Evolutionary conservation across 2,797 vertebrate genomes (phyloP).

Genomic region (Sebastes itinus): DNA sequence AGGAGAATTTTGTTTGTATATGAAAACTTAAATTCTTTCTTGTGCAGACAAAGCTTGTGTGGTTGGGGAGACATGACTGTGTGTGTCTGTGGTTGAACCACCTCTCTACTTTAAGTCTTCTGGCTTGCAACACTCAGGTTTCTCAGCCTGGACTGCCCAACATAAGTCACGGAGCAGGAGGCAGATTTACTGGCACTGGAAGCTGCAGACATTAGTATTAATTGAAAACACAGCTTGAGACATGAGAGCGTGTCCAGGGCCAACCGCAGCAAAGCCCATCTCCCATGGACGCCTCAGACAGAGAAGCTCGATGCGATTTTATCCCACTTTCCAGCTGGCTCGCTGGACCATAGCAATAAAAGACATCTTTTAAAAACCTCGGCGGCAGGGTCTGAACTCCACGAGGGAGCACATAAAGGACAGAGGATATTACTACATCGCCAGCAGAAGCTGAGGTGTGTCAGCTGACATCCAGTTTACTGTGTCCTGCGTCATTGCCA

Average conservation of each 20-base stretch:
- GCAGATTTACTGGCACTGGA: slow-evolving; percentile 61
- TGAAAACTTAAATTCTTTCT: no score
- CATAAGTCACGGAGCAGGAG: slow-evolving; percentile 32
- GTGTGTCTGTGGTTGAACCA: slow-evolving; percentile 4
- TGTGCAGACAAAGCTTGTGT: neutral
- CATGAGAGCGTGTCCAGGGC: slow-evolving; percentile 26
- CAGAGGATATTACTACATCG: neutral
- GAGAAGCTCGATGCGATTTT: slow-evolving; percentile 26
- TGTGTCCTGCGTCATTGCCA: neutral
- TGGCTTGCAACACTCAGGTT: slow-evolving; percentile 12
- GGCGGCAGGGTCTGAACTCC: neutral
- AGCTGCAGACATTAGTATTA: slow-evolving; percentile 64
- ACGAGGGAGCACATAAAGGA: neutral
- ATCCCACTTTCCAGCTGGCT: slow-evolving; percentile 50
- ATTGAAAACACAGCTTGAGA: slow-evolving; percentile 69
- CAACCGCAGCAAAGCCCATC: slow-evolving; percentile 37
- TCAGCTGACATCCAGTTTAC: neutral
- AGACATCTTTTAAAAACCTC: slow-evolving; percentile 14
- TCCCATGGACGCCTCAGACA: slow-evolving; percentile 37
- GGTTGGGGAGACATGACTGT: neutral
- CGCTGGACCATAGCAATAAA: slow-evolving; percentile 12
- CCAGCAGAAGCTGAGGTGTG: neutral
- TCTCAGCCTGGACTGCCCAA: slow-evolving; percentile 2
- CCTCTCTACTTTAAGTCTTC: neutral
- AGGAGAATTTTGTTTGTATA: neutral